phyloP scores from a whole-genome alignment of 1,140 invertebrate genomes.

The Drosophila pandora region DNA sequence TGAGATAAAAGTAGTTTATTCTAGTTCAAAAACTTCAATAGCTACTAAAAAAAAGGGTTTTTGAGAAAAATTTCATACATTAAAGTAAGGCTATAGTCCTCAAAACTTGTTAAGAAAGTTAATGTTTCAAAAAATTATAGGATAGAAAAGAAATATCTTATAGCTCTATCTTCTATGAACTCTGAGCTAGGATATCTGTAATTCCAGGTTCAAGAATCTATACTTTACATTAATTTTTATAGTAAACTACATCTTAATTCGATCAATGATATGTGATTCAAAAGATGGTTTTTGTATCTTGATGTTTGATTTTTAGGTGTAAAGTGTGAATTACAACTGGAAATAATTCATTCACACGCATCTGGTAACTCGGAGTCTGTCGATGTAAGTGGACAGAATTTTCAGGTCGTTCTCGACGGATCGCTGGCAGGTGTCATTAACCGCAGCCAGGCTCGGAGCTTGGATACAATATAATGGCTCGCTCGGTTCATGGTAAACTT shows the following conservation, averaged over 20 bases:
- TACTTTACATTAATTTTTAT: no score
- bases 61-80: no score
- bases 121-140: background rate
- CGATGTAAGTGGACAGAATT: constrained; percentile 24
- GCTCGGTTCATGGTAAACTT: constrained; percentile 43
- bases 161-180: background rate
- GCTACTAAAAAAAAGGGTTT: no score
- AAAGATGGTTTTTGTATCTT: constrained; percentile 24
- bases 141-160: background rate
- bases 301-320: constrained; percentile 23
- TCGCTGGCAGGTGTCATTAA: constrained; percentile 43
- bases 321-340: constrained; percentile 36
- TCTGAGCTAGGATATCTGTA: no score
- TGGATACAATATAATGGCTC: constrained; percentile 13
- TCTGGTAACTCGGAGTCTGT: constrained; percentile 6
- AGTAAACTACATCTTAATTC: constrained; percentile 9
- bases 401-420: constrained; percentile 21
- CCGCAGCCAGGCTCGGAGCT: constrained; percentile 32
- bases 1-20: background rate
- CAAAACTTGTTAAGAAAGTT: no score
- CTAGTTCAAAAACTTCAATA: background rate
- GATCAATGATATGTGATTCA: background rate
- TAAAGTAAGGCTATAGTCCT: no score
- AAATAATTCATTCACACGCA: constrained; percentile 33
- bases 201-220: no score